Evolutionary conservation across 2,888 invertebrate genomes (phyloP), one percentile per base, ranked within the genome.

Genomic region (Zygothrica quintamaculata): DNA sequence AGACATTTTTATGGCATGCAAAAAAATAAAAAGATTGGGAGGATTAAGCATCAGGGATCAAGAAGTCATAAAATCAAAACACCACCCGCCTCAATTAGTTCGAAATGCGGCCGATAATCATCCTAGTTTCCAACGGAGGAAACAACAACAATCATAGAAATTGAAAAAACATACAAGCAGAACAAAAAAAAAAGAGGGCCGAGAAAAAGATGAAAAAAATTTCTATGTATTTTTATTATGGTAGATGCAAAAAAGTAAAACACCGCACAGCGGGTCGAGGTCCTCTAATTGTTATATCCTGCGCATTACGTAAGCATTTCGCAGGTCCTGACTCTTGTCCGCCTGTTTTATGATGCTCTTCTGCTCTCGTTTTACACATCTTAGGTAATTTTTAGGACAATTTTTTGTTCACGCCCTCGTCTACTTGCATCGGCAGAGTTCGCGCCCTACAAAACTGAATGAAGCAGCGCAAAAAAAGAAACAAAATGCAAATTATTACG

Each of bases 401-500:
- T 84, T 84, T 76, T 72, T 75, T 73, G 59, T 53, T 44, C 40
- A 6, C 31, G 13, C 37, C 37, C 44, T 40, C 52, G 29, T n/a
- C n/a, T n/a, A n/a, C n/a, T n/a, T n/a, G n/a, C 36, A 15, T 34
- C 43, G 48, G 31, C 65, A 50, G 53, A 48, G 57, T 58, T 65
- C 53, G 37, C 55, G 67, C 47, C 61, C 11, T 29, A 3, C 25
- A 12, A 16, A 29, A 44, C 16, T 78, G 77, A 75, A 84, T 75
- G 80, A 73, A 77, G 57, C 47, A 36, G 15, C 12, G 37, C 25
- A 59, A 44, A 29, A 73, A n/a, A n/a, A n/a, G n/a, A n/a, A n/a
- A n/a, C n/a, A n/a, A n/a, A 51, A 78, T 80, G 80, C 84, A 84
- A 81, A 84, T 81, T 80, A 80, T 80, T 84, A 81, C 74, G 82